Conservation (phyloP, 2,113 vertebrate species). For the Hyperoodon ampullatus region DNA sequence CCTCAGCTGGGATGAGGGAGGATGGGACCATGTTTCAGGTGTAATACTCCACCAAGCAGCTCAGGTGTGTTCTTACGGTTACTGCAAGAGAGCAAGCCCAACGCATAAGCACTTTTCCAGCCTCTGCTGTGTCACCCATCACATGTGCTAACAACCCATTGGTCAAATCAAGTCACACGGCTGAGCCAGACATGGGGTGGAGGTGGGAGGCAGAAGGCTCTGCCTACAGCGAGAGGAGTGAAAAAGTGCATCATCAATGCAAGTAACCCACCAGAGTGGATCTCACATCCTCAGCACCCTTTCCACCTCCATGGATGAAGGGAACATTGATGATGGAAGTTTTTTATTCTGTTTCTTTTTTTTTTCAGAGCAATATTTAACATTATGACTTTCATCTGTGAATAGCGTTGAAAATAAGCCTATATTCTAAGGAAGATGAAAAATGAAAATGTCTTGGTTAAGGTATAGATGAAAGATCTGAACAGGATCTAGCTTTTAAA, state of each 20-base stretch:
- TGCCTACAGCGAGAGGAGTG: background rate
- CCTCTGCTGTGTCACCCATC: background rate
- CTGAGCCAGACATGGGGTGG: background rate
- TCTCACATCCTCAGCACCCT: background rate
- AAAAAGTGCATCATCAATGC: background rate
- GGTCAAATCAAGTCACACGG: background rate
- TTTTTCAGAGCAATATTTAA: background rate
- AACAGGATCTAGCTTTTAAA: background rate
- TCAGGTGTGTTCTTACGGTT: background rate
- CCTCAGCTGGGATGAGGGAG: background rate
- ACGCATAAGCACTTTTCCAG: background rate
- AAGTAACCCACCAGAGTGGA: background rate
- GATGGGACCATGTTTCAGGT: background rate
- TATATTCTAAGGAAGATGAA: constrained; percentile 17
- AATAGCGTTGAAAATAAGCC: background rate
- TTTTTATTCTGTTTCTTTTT: background rate
- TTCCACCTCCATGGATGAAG: background rate
- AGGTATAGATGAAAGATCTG: background rate
- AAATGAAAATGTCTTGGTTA: background rate
- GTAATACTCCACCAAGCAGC: background rate
- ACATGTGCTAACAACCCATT: background rate
- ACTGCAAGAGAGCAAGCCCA: background rate
- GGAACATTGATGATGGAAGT: background rate
- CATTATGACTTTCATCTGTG: background rate
- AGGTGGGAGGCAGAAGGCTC: background rate